Evolutionary conservation across 1,140 invertebrate genomes (phyloP).

Genomic region (Stegodyphus dumicola): DNA sequence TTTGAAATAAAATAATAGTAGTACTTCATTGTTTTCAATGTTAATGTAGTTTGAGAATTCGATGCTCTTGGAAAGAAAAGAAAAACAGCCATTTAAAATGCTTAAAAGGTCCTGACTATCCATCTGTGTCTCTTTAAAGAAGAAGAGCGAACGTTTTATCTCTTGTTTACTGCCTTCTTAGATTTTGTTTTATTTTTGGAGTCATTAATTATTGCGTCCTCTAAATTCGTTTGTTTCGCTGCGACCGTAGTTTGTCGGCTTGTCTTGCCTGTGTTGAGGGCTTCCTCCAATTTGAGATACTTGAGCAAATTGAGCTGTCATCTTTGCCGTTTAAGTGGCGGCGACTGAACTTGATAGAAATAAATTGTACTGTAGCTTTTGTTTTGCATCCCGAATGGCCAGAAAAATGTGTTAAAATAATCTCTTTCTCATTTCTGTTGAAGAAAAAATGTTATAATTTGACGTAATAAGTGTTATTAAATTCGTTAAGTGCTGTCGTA

Average conservation of each 20-base stretch:
- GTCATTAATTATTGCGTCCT: constrained; percentile 5
- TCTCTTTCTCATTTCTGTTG: too few species aligned
- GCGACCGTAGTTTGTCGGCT: not conserved
- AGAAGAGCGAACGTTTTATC: constrained; percentile 5
- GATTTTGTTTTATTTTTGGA: not conserved
- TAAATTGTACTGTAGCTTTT: not conserved
- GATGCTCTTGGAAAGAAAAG: not conserved
- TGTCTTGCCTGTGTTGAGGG: not conserved
- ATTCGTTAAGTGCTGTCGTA: too few species aligned
- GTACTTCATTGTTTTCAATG: too few species aligned
- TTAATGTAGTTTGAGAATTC: too few species aligned
- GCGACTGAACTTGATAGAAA: not conserved
- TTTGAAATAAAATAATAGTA: too few species aligned
- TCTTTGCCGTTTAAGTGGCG: not conserved
- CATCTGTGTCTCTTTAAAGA: constrained; percentile 13
- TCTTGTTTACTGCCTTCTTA: constrained; percentile 1
- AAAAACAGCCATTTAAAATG: not conserved
- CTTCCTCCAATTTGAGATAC: not conserved
- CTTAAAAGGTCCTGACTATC: not conserved
- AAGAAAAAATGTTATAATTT: too few species aligned
- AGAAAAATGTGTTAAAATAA: too few species aligned
- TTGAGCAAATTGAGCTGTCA: constrained; percentile 5
- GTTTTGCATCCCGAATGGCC: too few species aligned
- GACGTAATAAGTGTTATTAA: too few species aligned
- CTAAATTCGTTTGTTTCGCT: constrained; percentile 3